Evolutionary conservation across 1,140 invertebrate species (phyloP).

Genomic region (Eulimnadia texana): DNA sequence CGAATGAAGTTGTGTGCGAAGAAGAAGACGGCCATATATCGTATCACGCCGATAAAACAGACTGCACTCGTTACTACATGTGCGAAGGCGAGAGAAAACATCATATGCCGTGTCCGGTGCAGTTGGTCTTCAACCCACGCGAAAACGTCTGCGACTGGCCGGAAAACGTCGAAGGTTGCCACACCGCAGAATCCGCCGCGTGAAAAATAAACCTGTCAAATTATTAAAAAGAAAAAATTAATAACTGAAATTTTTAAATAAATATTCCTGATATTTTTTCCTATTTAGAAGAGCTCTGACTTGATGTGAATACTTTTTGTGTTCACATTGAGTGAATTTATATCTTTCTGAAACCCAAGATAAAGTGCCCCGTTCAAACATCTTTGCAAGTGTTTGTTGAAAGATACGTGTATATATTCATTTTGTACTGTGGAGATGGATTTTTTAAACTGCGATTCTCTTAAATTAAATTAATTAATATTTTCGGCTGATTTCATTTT

Average conservation of each 20-base stretch:
- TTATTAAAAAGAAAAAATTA: background rate
- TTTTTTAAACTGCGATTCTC: too few relatives aligned
- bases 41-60: constrained; percentile 75
- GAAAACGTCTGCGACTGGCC: constrained; percentile 91
- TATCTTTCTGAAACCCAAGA: too few relatives aligned
- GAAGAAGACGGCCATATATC: constrained; percentile 88
- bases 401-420: too few relatives aligned
- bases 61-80: constrained; percentile 90
- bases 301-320: background rate
- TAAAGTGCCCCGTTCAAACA: too few relatives aligned
- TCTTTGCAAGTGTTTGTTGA: too few relatives aligned
- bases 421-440: too few relatives aligned
- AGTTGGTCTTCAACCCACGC: constrained; percentile 82
- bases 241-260: background rate
- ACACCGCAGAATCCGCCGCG: constrained; percentile 1
- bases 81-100: constrained; percentile 74
- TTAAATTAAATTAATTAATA: too few relatives aligned
- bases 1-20: constrained; percentile 73
- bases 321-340: background rate
- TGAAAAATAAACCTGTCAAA: background rate
- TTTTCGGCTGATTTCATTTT: too few relatives aligned
- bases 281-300: background rate
- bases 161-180: constrained; percentile 78
- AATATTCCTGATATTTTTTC: background rate
- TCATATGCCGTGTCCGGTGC: constrained; percentile 91